Evolutionary conservation across 2,113 vertebrate genomes (phyloP), one percentile per base, ranked within the genome.

Genomic region (Pelmatolapia mariae): DNA sequence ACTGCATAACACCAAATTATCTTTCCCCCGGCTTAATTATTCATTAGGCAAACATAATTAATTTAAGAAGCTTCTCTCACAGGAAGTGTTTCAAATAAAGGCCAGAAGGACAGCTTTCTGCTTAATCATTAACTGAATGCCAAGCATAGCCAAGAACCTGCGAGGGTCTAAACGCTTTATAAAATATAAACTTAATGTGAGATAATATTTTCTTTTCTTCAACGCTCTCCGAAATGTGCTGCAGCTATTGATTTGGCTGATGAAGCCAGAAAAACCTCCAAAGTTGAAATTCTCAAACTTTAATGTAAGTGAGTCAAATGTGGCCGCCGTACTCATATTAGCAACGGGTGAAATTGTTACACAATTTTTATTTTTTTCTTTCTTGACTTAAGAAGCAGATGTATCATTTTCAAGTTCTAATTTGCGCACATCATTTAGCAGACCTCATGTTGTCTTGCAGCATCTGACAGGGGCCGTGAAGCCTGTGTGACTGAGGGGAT

Each of bases 11-110:
- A 89, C 92, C 90, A 95, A 95, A 95, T 95, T 94, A 95, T 95
- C 94, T 96, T 95, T 95, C 93, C 92, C 91, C 66, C 68, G 83
- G 94, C 91, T 96, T 95, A 95, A 96, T 96, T 96, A 96, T 96
- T 96, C 95, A 96, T 96, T 95, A 96, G 89, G 93, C 94, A 95
- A 95, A 96, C 94, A 95, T 95, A 95, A 96, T 95, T 95, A 94
- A 95, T 96, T 95, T 93, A 95, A 93, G 92, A 89, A 91, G 92
- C 93, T 86, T 94, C 90, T 88, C 94, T 96, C 93, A 68, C 90
- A 94, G 93, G 95, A 95, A 93, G 93, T 94, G 92, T 94, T 96
- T 95, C 87, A 93, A 91, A 94, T 93, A 93, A 95, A 94, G 92
- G 92, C 94, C 93, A 95, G 84, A 90, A 94, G 92, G 91, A 95